phyloP scores from a whole-genome alignment of 2,888 invertebrate species.

The Erpobdella octoculata region DNA sequence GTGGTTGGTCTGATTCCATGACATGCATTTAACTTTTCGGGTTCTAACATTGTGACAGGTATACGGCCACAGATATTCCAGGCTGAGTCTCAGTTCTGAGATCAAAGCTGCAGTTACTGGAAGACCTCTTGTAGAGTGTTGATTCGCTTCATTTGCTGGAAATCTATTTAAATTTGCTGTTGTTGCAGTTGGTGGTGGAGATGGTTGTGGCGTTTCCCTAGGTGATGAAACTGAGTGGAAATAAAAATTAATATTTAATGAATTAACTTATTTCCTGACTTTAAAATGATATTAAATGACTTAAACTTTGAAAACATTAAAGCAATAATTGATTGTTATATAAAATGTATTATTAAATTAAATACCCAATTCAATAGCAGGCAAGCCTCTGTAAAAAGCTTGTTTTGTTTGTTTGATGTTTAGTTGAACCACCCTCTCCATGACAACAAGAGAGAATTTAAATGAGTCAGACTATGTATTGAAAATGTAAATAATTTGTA shows the following conservation, averaged over 20 bases:
- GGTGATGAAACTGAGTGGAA: too few species aligned
- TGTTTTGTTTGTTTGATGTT: slow-evolving; percentile 51
- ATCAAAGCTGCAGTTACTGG: too few species aligned
- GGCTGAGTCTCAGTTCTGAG: slow-evolving; percentile 48
- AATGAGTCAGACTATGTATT: slow-evolving; percentile 47
- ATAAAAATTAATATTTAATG: neutral
- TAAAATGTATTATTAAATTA: neutral
- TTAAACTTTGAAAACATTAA: neutral
- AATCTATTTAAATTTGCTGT: neutral
- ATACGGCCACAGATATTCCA: slow-evolving; percentile 50
- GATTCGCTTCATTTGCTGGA: too few species aligned
- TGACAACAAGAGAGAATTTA: slow-evolving; percentile 45
- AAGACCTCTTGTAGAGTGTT: too few species aligned
- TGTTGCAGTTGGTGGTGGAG: neutral
- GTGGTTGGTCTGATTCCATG: slow-evolving; percentile 49
- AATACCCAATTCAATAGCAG: slow-evolving; percentile 20
- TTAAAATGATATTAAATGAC: neutral
- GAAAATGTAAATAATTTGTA: too few species aligned
- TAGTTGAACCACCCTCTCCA: slow-evolving; percentile 50
- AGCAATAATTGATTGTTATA: neutral
- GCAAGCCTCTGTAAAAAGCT: slow-evolving; percentile 46
- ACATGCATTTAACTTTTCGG: slow-evolving; percentile 49
- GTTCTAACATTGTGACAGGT: slow-evolving; percentile 46
- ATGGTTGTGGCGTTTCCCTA: neutral
- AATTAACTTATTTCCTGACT: neutral